Percentiles rank a stretch among this genome's conserved stretches.
Conservation (phyloP, 1,140 invertebrate species). For the Monochamus saltuarius region DNA sequence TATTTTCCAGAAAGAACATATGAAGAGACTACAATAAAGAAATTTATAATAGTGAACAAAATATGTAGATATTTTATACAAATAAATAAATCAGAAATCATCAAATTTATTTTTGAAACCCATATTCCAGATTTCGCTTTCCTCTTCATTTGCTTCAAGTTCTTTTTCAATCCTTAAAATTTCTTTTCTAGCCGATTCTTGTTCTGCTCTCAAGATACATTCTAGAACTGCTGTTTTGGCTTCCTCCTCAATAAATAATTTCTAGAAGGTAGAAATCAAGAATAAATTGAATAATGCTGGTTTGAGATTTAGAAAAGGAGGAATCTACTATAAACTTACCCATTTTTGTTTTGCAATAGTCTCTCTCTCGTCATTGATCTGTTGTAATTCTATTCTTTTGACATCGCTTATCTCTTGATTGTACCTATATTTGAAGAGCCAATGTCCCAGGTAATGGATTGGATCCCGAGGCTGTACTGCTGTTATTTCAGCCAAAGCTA, state of each 20-base stretch:
- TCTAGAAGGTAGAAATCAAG: conserved; percentile 26
- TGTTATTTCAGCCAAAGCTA: conserved; percentile 50
- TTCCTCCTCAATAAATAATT: conserved; percentile 42
- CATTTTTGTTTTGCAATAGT: conserved; percentile 39
- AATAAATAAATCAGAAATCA: no score
- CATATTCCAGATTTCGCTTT: conserved; percentile 38
- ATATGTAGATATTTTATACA: no score
- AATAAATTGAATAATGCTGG: neutral
- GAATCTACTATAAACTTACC: conserved; percentile 28
- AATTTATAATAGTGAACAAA: no score
- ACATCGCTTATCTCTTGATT: conserved; percentile 47
- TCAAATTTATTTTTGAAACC: no score
- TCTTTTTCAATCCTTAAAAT: conserved; percentile 37
- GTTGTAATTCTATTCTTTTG: conserved; percentile 39
- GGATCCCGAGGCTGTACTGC: conserved; percentile 49
- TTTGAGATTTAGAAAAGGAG: neutral
- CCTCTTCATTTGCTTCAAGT: conserved; percentile 30
- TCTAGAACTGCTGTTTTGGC: conserved; percentile 40
- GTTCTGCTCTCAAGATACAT: conserved; percentile 40
- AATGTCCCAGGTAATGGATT: conserved; percentile 51
- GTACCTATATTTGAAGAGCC: conserved; percentile 51
- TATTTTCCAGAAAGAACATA: no score
- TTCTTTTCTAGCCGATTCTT: conserved; percentile 38
- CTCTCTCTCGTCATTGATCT: conserved; percentile 38
- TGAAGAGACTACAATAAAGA: no score